phyloP scores from a whole-genome alignment of 2,113 vertebrate species.

The Excalfactoria chinensis region DNA sequence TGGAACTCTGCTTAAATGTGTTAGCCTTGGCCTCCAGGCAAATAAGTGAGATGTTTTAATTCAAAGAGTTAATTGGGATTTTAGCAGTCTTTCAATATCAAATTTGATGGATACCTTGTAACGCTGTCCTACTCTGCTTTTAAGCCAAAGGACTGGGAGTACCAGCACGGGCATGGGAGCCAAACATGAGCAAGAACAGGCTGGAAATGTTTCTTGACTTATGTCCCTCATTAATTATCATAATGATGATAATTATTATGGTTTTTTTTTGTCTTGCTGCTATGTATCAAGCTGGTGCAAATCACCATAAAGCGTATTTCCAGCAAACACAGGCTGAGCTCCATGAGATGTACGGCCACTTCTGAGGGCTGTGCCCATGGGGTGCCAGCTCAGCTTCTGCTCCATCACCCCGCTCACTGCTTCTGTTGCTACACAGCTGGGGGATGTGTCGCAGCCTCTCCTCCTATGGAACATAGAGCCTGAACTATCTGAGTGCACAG shows the following conservation, averaged over 20 bases:
- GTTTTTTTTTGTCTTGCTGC: not conserved
- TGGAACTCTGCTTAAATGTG: constrained; percentile 13
- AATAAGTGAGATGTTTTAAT: constrained; percentile 17
- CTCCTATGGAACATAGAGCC: constrained; percentile 42
- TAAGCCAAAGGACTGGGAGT: not conserved
- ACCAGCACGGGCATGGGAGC: not conserved
- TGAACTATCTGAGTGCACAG: not conserved
- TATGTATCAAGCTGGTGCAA: not conserved
- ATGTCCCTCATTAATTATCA: not conserved
- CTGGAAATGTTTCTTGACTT: not conserved
- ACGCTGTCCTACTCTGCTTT: not conserved
- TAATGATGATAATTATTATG: not conserved
- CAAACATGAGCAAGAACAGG: not conserved
- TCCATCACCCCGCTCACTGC: not conserved
- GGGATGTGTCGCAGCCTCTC: not conserved
- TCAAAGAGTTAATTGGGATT: constrained; percentile 20
- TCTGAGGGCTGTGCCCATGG: not conserved
- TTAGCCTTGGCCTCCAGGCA: not conserved
- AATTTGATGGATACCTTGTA: not conserved
- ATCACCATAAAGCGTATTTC: not conserved
- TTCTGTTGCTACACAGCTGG: not conserved
- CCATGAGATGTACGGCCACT: fast-evolving
- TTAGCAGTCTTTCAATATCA: not conserved
- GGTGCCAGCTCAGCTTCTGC: not conserved
- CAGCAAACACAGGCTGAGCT: not conserved